phyloP scores from a whole-genome alignment of 1,140 invertebrate genomes.

The Tetraneura akinire region DNA sequence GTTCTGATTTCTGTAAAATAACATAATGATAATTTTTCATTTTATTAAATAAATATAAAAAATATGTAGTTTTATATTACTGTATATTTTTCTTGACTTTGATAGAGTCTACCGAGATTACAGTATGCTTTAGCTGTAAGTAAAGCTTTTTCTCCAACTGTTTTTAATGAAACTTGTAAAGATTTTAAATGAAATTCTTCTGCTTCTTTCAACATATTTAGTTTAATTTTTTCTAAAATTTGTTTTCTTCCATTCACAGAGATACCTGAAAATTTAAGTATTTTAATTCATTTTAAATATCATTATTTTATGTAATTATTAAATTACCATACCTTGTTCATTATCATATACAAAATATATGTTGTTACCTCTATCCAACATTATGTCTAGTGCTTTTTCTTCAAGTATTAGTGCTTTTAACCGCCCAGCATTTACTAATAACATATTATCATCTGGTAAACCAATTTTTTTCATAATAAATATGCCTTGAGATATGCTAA shows the following conservation, averaged over 20 bases:
- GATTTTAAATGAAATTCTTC: constrained; percentile 81
- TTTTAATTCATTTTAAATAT: not conserved
- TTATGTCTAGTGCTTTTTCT: constrained; percentile 83
- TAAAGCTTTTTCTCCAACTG: constrained; percentile 89
- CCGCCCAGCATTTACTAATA: constrained; percentile 83
- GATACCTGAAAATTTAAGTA: not conserved
- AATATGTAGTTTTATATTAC: constrained; percentile 59
- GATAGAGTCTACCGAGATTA: constrained; percentile 86
- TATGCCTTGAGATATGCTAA: constrained; percentile 62
- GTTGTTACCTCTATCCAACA: not conserved
- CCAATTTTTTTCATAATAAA: constrained; percentile 78
- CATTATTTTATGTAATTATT: not conserved
- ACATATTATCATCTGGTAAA: constrained; percentile 76
- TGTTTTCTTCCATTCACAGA: not conserved
- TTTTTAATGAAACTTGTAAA: constrained; percentile 71
- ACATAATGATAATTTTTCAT: not conserved
- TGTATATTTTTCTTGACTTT: constrained; percentile 84
- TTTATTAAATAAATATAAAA: too few species aligned
- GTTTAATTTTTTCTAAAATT: not conserved
- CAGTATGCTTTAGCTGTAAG: constrained; percentile 95
- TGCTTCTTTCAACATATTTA: constrained; percentile 63
- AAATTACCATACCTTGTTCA: not conserved
- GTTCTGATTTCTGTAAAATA: constrained; percentile 73
- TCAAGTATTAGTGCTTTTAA: constrained; percentile 90
- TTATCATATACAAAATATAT: not conserved